Conservation (phyloP, 1,140 invertebrate species). For the Hyphantria cunea region DNA sequence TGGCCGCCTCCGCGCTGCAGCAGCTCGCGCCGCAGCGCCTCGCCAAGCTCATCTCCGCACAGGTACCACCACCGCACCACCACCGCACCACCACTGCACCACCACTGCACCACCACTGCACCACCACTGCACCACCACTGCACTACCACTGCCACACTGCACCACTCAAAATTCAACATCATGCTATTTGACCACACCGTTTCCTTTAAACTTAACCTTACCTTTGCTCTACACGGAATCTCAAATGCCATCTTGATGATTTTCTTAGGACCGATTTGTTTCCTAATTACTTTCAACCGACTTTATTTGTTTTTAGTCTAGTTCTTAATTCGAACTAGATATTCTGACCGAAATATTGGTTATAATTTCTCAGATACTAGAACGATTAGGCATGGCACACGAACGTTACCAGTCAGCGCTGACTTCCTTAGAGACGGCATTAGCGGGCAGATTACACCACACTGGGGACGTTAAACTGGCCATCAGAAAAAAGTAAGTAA, state of each 20-base stretch:
- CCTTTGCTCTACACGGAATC: too few relatives aligned
- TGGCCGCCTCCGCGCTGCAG: constrained; percentile 88
- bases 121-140: too few relatives aligned
- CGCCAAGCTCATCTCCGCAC: constrained; percentile 89
- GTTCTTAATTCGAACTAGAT: too few relatives aligned
- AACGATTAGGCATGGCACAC: constrained; percentile 61
- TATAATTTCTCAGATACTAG: constrained; percentile 51
- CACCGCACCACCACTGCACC: neutral
- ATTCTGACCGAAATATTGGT: too few relatives aligned
- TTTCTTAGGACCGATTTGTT: neutral
- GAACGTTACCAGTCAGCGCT: constrained; percentile 66
- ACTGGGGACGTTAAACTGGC: constrained; percentile 91
- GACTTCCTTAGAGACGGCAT: constrained; percentile 55
- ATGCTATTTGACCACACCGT: too few relatives aligned
- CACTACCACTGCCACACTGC: too few relatives aligned
- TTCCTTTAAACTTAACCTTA: too few relatives aligned
- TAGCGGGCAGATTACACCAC: constrained; percentile 88
- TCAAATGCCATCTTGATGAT: too few relatives aligned
- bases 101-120: neutral
- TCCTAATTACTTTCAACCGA: neutral
- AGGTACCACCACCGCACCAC: constrained; percentile 72
- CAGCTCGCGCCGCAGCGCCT: constrained; percentile 88
- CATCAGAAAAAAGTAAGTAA: constrained; percentile 85
- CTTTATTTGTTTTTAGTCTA: neutral
- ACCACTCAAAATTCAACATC: too few relatives aligned